Conservation (phyloP, 2,797 vertebrate genomes). For the Cyclura pinguis region DNA sequence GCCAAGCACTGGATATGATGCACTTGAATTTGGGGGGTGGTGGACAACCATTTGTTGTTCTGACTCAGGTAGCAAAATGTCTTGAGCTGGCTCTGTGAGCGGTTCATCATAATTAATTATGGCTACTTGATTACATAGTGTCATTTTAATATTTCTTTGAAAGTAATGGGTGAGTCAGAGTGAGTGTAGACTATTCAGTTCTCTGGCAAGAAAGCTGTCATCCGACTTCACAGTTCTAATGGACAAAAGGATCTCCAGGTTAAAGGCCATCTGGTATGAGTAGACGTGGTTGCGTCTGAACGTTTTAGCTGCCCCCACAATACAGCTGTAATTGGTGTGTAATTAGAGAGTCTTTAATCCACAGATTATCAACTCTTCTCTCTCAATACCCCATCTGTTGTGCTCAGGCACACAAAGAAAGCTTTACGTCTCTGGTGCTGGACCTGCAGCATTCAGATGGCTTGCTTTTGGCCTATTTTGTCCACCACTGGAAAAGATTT, state of each 20-base stretch:
- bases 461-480: not conserved
- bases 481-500: constrained; percentile 17
- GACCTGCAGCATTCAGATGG: not conserved
- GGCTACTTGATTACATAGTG: not conserved
- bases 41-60: no score
- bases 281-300: constrained; percentile 1
- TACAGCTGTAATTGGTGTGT: constrained; percentile 35
- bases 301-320: constrained; percentile 24
- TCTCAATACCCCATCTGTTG: constrained; percentile 38
- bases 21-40: no score
- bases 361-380: constrained; percentile 43
- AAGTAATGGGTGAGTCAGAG: not conserved
- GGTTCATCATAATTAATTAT: not conserved
- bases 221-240: constrained; percentile 6
- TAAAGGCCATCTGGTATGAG: constrained; percentile 38
- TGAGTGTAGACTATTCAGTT: not conserved
- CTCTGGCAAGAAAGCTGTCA: not conserved
- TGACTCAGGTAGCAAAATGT: not conserved
- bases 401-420: constrained; percentile 18
- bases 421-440: constrained; percentile 2
- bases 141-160: not conserved
- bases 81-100: not conserved
- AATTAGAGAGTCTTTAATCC: constrained; percentile 47
- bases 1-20: no score
- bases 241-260: constrained; percentile 16